These are phyloP conservation scores for Chaetodon trifascialis DNA, from an alignment of 2,113 vertebrate genomes.

Conservation along the genomic window DNA sequence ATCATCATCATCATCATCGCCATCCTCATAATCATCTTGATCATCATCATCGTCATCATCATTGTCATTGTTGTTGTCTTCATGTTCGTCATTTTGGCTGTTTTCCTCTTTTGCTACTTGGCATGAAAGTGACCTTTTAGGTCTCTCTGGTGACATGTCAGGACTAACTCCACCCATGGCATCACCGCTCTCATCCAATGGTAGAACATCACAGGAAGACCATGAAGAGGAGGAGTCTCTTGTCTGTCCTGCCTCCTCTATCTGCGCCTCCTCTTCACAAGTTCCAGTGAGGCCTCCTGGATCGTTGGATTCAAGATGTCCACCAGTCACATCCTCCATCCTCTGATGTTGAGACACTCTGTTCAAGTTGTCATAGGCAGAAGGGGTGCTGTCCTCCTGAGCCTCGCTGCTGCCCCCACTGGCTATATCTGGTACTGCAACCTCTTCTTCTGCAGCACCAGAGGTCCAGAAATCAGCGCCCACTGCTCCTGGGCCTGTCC, in stretches of 20 bases:
- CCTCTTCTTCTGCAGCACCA: conserved; percentile 21
- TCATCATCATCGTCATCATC: conserved; percentile 10
- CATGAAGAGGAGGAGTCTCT: conserved; percentile 69
- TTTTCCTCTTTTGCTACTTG: conserved; percentile 38
- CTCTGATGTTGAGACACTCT: background rate
- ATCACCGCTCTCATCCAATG: conserved; percentile 55
- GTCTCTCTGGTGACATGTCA: conserved; percentile 34
- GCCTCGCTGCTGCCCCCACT: conserved; percentile 73
- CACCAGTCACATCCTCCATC: conserved; percentile 21
- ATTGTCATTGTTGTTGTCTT: background rate
- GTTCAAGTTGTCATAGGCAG: conserved; percentile 74
- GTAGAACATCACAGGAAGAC: conserved; percentile 70
- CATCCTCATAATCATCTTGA: background rate
- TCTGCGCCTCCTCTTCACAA: background rate
- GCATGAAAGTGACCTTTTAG: conserved; percentile 41
- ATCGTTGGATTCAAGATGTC: background rate
- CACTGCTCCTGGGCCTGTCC: conserved; percentile 16
- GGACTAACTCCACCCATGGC: background rate
- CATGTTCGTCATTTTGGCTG: accelerated
- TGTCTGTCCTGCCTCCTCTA: conserved; percentile 10
- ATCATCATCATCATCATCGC: background rate
- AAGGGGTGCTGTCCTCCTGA: conserved; percentile 76
- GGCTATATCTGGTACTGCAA: conserved; percentile 16
- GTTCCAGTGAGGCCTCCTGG: background rate
- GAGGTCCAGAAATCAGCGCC: conserved; percentile 68